Evolutionary conservation across 2,888 invertebrate species (phyloP).

Genomic region (Pandemis heparana): DNA sequence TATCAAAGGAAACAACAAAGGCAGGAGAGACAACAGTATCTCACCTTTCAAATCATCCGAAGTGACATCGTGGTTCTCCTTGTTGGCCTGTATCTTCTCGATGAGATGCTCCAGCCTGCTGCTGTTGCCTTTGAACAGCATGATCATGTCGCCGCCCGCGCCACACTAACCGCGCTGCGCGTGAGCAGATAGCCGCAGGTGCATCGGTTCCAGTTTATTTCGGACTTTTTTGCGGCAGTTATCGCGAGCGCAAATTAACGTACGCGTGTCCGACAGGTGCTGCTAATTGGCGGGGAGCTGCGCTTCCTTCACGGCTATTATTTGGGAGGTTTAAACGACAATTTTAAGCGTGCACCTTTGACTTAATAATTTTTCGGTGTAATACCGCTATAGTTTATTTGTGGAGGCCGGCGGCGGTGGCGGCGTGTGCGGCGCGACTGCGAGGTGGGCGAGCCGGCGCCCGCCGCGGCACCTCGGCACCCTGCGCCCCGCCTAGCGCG

Average conservation of each 20-base stretch:
- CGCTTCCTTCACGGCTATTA: slow-evolving; percentile 81
- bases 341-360: slow-evolving; percentile 68
- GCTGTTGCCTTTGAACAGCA: slow-evolving; percentile 96
- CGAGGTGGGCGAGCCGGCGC: slow-evolving; percentile 70
- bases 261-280: slow-evolving; percentile 80
- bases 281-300: slow-evolving; percentile 77
- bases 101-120: slow-evolving; percentile 93
- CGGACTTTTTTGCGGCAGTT: slow-evolving; percentile 77
- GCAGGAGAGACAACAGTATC: slow-evolving; percentile 36
- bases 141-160: slow-evolving; percentile 79
- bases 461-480: slow-evolving; percentile 67
- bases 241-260: slow-evolving; percentile 80
- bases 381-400: slow-evolving; percentile 4
- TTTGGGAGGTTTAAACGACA: slow-evolving; percentile 74
- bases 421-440: slow-evolving; percentile 77
- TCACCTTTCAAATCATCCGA: slow-evolving; percentile 83
- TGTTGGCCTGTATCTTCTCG: slow-evolving; percentile 94
- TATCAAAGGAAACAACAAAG: neutral
- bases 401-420: slow-evolving; percentile 62
- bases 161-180: slow-evolving; percentile 12
- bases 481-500: slow-evolving; percentile 76
- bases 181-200: slow-evolving; percentile 73
- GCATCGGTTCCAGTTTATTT: slow-evolving; percentile 81
- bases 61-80: slow-evolving; percentile 88
- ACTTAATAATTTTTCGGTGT: slow-evolving; percentile 37